Base-by-base conservation (phyloP, 2,797 vertebrate species). In the Leptodactylus fallax region DNA sequence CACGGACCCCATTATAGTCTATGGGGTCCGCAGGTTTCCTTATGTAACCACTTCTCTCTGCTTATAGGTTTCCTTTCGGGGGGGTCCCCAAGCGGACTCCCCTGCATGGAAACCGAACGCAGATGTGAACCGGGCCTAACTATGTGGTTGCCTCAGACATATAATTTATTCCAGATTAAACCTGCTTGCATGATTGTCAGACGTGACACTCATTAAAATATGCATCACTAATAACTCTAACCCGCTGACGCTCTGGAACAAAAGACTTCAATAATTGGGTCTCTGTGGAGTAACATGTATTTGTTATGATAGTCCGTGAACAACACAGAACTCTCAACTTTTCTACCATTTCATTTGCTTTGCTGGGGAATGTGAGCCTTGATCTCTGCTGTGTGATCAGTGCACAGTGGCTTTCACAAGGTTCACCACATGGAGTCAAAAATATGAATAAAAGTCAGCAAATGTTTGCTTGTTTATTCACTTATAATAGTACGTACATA, bases 391-490 rank as follows among this genome's bases (percentile, higher is more conserved):
- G 6, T 82, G n/a, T 87, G 4, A 53, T 16, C 69, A 21, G 45
- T 36, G 13, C 19, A 60, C 21, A 55, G 27, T 45, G 17, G 71
- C 16, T 56, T 13, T 78, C n/a, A 11, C 51, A 53, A 21, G n/a
- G 19, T 74, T 81, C 19, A 27, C 65, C 36, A 65, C 51, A 56
- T n/a, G 60, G 10, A 55, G 81, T 67, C 72, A 67, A 67, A 87
- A 83, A 80, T 86, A 69, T 45, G 13, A 21, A 13, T 13, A 4
- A 16, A 36, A 36, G 36, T 36, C 36, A 36, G 58, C 16, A 69
- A 86, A 87, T 84, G 27, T 74, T 56, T 84, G 51, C 14, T 71
- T 56, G 11, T 83, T 58, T 72, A 21, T 16, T 71, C 10, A 7
- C 81, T 72, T 53, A 17, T 63, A 55, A 78, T 56, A 53, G 49